Evolutionary conservation across 2,888 invertebrate genomes (phyloP), one percentile per base, ranked within the genome.

Genomic region (Tethea ocularis): DNA sequence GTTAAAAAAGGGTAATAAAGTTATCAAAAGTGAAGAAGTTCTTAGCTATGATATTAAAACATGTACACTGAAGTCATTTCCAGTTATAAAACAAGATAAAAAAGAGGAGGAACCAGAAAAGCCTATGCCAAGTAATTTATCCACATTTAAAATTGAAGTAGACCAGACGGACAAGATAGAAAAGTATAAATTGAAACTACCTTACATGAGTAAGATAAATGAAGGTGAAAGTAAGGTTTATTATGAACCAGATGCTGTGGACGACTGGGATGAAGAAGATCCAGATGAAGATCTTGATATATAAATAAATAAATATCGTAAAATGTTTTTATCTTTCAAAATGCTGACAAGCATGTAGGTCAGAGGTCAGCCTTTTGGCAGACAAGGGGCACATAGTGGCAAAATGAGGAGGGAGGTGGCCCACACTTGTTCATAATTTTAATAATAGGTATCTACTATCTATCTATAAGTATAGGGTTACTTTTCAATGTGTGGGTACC

Each of bases 261-360:
- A 97, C 83, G 97, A 97, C 82, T 96, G 96, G 93, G 97, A 97
- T 77, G 97, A 97, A 76, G 97, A 97, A 87, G 97, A 97, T 88
- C 97, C 97, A 1, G 97, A 97, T 92, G 97, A 97, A 84, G 97
- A 97, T 88, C 91, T 97, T 63, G 95, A 96, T 87, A 95, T 97
- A 62, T 90, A 62, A 86, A 76, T 77, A 75, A 70, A 75, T 56
- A 58, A 58, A 36, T 33, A 33, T 33, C 8, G 2, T 24, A 24
- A 24, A n/a, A n/a, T n/a, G n/a, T n/a, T n/a, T n/a, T n/a, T n/a
- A n/a, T n/a, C n/a, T n/a, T n/a, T n/a, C n/a, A n/a, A n/a, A n/a
- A n/a, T n/a, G n/a, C n/a, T n/a, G n/a, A n/a, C n/a, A n/a, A n/a
- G n/a, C n/a, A n/a, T n/a, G n/a, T n/a, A n/a, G n/a, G n/a, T n/a